These are phyloP conservation scores for Margarornis squamiger DNA, from an alignment of 2,797 vertebrate species.

Conservation along the genomic window DNA sequence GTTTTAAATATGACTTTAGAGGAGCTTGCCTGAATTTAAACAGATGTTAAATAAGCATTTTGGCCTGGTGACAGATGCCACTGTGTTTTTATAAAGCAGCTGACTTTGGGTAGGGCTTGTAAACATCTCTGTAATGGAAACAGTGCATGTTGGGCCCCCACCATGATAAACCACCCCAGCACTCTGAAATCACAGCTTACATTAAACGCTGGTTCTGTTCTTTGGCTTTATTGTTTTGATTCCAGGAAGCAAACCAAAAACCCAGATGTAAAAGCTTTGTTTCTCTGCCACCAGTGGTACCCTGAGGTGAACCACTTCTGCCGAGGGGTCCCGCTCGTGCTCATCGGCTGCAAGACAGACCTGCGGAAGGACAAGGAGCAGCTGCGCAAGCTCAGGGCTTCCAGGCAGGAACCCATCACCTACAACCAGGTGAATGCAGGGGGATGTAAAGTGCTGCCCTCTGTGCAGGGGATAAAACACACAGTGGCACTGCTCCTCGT, in stretches of 20 bases:
- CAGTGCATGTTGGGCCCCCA: not conserved
- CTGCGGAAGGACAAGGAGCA: conserved; percentile 93
- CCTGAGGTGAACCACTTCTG: conserved; percentile 96
- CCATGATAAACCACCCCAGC: not conserved
- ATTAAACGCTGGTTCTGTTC: not conserved
- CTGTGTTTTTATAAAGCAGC: not conserved
- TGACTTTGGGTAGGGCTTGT: not conserved
- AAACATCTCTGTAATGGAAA: not conserved
- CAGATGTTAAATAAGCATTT: not conserved
- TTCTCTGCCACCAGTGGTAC: conserved; percentile 81
- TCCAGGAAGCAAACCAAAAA: not conserved
- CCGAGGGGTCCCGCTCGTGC: conserved; percentile 82
- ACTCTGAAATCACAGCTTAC: not conserved
- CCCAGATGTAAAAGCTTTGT: not conserved
- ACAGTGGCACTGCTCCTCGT: not conserved
- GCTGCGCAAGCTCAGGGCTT: conserved; percentile 84
- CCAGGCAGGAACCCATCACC: conserved; percentile 86
- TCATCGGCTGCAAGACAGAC: conserved; percentile 97
- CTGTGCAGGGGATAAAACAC: not conserved
- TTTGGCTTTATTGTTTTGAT: not conserved
- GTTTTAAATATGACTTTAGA: not conserved
- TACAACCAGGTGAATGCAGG: conserved; percentile 83
- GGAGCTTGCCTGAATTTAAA: not conserved
- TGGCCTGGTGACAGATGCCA: not conserved
- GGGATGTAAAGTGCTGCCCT: rapidly evolving